Conservation (phyloP, 1,140 invertebrate genomes). For the Saccostrea cuccullata region DNA sequence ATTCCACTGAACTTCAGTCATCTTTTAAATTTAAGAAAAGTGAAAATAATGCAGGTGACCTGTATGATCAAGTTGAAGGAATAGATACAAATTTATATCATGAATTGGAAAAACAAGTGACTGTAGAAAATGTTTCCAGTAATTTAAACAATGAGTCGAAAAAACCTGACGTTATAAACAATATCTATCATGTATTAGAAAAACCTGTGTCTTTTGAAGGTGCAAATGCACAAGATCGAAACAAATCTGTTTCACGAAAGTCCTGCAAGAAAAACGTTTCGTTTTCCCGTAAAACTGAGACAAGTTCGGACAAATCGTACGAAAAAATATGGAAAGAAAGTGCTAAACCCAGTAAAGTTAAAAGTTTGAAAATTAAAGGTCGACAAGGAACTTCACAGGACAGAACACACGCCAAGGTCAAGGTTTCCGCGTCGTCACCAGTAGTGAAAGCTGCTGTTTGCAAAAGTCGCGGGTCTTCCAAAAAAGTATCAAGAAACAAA, state of each 20-base stretch:
- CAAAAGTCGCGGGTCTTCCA: background rate
- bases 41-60: background rate
- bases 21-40: background rate
- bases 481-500: background rate
- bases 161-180: background rate
- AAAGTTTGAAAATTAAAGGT: background rate
- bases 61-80: slow-evolving; percentile 4
- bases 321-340: background rate
- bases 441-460: background rate
- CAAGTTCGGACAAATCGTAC: background rate
- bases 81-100: background rate
- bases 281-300: background rate
- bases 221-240: background rate
- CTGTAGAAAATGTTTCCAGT: background rate
- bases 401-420: background rate
- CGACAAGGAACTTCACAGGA: background rate
- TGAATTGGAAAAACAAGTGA: background rate
- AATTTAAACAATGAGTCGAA: background rate
- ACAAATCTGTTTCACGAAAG: background rate
- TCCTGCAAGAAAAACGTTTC: background rate
- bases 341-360: background rate
- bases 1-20: background rate
- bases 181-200: background rate
- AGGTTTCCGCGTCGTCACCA: background rate
- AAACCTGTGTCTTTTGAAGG: background rate